Conservation (phyloP, 2,797 vertebrate species). For the Schizopygopsis pylzovi region DNA sequence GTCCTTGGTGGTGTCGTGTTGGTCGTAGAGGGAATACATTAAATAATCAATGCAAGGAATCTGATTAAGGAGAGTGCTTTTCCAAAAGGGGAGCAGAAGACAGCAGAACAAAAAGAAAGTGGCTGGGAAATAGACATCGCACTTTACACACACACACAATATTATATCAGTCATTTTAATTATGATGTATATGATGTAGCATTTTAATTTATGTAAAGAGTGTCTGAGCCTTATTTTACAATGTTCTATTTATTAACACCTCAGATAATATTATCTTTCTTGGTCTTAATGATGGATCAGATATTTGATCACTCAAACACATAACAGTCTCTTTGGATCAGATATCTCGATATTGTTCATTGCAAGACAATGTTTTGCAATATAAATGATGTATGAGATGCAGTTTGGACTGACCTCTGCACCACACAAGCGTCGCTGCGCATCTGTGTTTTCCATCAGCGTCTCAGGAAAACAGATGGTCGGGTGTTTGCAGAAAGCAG, state of each 20-base stretch:
- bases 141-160: neutral
- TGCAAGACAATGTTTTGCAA: neutral
- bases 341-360: neutral
- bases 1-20: conserved; percentile 54
- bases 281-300: neutral
- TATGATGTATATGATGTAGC: too few species aligned
- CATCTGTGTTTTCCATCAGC: conserved; percentile 15
- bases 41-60: conserved; percentile 76
- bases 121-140: neutral
- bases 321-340: neutral
- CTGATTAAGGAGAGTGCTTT: conserved; percentile 78
- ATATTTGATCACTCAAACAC: neutral
- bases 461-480: conserved; percentile 12
- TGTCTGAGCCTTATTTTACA: neutral
- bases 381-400: neutral
- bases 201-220: neutral
- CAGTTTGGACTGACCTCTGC: neutral
- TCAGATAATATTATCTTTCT: neutral
- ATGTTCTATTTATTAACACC: neutral
- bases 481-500: neutral
- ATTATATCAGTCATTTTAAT: too few species aligned
- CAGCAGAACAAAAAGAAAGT: conserved; percentile 47
- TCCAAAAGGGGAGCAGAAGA: conserved; percentile 55
- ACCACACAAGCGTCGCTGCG: neutral
- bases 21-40: conserved; percentile 65